phyloP scores from a whole-genome alignment of 2,888 invertebrate genomes.

The Laothoe populi region DNA sequence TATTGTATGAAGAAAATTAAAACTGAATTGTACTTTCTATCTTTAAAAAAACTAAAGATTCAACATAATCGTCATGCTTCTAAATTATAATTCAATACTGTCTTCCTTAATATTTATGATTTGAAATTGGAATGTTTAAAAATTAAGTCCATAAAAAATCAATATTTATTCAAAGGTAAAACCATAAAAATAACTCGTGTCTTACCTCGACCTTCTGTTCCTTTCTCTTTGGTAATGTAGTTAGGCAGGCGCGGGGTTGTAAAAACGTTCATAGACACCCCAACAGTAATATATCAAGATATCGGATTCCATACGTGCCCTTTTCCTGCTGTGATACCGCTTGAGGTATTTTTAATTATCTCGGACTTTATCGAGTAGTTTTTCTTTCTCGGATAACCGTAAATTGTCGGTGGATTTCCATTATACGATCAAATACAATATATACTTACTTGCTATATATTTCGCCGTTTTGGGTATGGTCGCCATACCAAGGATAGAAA shows the following conservation, averaged over 20 bases:
- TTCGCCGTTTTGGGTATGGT: no score
- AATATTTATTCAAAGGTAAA: background rate
- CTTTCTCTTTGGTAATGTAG: constrained; percentile 27
- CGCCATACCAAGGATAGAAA: background rate
- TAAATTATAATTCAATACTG: background rate
- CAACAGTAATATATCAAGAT: constrained; percentile 72
- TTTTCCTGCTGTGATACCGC: constrained; percentile 50
- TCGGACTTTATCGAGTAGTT: constrained; percentile 42
- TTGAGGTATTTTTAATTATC: constrained; percentile 61
- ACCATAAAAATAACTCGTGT: background rate
- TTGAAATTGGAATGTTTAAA: background rate
- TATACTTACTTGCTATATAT: background rate
- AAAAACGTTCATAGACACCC: constrained; percentile 65
- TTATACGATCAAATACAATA: background rate
- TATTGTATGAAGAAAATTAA: no score
- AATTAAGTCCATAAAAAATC: background rate
- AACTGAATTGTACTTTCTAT: no score
- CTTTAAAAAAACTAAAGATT: no score
- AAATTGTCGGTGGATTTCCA: constrained; percentile 26
- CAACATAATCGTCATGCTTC: no score
- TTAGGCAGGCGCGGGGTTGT: constrained; percentile 61
- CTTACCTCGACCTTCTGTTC: constrained; percentile 4
- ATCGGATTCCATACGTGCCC: constrained; percentile 63
- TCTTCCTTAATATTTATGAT: background rate
- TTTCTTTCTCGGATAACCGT: constrained; percentile 29